Evolutionary conservation across 92 coral and sea anemone species (phyloP).

Genomic region (Pocillopora grandis): DNA sequence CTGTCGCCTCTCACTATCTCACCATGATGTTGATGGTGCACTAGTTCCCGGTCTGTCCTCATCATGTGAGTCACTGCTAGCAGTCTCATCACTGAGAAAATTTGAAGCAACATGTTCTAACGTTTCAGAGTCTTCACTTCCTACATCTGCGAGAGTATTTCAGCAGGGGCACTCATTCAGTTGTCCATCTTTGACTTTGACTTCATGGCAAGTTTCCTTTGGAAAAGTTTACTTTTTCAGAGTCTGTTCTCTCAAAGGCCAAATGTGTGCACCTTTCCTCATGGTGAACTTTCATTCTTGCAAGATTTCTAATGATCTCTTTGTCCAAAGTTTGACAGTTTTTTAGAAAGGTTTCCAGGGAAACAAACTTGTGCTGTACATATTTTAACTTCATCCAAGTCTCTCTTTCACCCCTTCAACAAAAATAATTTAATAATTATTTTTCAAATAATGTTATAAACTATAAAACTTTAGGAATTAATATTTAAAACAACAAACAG

Average conservation of each 20-base stretch:
- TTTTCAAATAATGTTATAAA: background rate
- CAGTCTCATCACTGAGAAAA: slow-evolving; percentile 22
- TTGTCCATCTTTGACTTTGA: slow-evolving; percentile 59
- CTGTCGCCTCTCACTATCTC: slow-evolving; percentile 5
- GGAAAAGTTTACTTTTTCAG: slow-evolving; percentile 62
- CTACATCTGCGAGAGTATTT: slow-evolving; percentile 1
- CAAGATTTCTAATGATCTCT: slow-evolving; percentile 70
- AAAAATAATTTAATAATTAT: background rate
- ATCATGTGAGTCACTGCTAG: slow-evolving; percentile 43
- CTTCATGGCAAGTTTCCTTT: slow-evolving; percentile 64
- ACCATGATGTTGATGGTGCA: slow-evolving; percentile 15
- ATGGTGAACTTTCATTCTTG: slow-evolving; percentile 80
- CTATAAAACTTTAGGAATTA: background rate
- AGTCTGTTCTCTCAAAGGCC: slow-evolving; percentile 56
- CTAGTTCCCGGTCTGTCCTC: slow-evolving; percentile 6
- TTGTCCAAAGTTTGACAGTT: slow-evolving; percentile 67
- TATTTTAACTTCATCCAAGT: slow-evolving; percentile 91
- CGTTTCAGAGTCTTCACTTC: slow-evolving; percentile 13
- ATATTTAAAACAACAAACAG: background rate
- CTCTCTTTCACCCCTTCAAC: slow-evolving; percentile 80
- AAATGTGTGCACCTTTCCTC: slow-evolving; percentile 55
- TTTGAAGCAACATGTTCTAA: slow-evolving; percentile 22
- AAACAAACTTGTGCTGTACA: slow-evolving; percentile 70
- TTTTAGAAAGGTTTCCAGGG: slow-evolving; percentile 70
- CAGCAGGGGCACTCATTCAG: slow-evolving; percentile 38